Base-by-base conservation (phyloP, 2,113 vertebrate species). In the Campylomormyrus numenius region DNA sequence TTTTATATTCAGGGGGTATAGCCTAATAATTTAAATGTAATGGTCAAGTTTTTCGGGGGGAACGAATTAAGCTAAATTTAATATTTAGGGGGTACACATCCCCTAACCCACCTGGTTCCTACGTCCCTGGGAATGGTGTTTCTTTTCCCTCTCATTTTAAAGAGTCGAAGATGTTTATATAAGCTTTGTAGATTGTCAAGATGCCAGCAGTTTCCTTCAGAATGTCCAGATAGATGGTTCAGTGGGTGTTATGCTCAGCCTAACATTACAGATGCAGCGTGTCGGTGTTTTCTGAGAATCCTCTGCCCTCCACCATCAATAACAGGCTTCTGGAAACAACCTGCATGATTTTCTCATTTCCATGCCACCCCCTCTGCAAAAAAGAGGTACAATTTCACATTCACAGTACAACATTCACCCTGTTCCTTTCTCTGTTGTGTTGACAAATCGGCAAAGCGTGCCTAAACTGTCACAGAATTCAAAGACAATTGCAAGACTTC, bases 391-490 rank as follows among this genome's bases (percentile, higher is more conserved):
- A 19, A 6, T 42, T 39, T 80, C 35, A 19, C 74, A 19, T 80
- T 80, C 31, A 17, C 31, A 42, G 74, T 39, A 19, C 27, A 77
- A 39, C 35, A 39, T 77, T 39, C 70, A 77, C 66, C 15, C 66
- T n/a, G n/a, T 77, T 39, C 74, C 74, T 39, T 39, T 80, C 74
- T 21, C 35, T 19, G 31, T 19, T 80, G 35, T 80, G 56, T 85
- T n/a, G 17, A 89, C 49, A 86, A 85, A 66, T 27, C n/a, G n/a
- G n/a, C 35, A 39, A 77, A 77, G 70, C 13, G 0, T 35, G 11
- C 70, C 84, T 49, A 85, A 85, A 46, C n/a, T 86, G 84, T 86
- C 84, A 86, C 45, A 17, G 48, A 86, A 86, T 80, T 42, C 35
- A 80, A 80, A 80, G 74, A 42, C 74, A 80, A 80, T 80, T 5